phyloP scores from a whole-genome alignment of 2,113 vertebrate species.

The Muntiacus muntjak region DNA sequence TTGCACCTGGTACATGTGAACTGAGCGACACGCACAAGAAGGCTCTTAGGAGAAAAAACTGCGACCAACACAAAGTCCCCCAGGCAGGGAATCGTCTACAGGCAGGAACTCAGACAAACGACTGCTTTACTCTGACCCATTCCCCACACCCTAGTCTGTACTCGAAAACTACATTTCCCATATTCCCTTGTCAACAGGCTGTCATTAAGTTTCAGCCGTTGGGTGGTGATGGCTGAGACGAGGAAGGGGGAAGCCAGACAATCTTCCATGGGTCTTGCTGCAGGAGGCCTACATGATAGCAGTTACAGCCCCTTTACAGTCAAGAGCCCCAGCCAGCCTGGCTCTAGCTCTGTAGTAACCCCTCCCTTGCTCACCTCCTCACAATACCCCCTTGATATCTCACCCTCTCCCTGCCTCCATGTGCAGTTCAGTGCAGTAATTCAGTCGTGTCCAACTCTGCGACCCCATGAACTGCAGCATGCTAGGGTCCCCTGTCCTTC shows the following conservation, averaged over 20 bases:
- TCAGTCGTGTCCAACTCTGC: neutral
- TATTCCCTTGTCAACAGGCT: neutral
- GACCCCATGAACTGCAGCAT: neutral
- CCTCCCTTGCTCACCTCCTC: neutral
- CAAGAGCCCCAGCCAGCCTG: neutral
- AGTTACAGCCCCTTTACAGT: too few relatives aligned
- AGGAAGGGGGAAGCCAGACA: neutral
- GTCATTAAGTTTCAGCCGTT: accelerated
- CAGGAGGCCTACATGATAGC: neutral
- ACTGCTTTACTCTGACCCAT: neutral
- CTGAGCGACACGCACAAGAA: neutral
- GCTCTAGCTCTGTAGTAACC: neutral
- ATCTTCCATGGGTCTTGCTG: neutral
- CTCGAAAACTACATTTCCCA: neutral
- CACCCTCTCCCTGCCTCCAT: accelerated
- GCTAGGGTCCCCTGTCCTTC: neutral
- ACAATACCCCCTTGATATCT: neutral
- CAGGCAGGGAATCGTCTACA: neutral
- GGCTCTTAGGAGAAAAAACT: neutral
- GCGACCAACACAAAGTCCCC: too few relatives aligned
- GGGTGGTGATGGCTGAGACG: neutral
- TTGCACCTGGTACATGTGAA: neutral
- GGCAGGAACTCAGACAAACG: accelerated
- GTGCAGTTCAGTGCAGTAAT: neutral
- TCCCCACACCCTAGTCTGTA: neutral